Percentiles rank a stretch among this genome's conserved stretches.
Conservation (phyloP, 2,113 vertebrate genomes). For the Todiramphus chloris region DNA sequence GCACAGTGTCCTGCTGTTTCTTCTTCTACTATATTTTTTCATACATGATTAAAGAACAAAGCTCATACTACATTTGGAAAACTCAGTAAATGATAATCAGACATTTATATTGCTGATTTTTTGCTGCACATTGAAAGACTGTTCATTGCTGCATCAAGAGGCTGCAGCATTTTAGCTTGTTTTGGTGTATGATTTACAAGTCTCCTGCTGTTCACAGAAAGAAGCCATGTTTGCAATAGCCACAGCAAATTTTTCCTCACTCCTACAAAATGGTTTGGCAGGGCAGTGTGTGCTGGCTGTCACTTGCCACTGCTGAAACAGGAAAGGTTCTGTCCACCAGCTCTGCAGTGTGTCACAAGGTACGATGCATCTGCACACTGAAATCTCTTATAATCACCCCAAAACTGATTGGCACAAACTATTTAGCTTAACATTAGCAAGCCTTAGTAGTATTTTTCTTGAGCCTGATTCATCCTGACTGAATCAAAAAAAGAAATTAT, state of each 20-base stretch:
- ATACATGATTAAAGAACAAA: not conserved
- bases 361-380: not conserved
- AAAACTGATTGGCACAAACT: not conserved
- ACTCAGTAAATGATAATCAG: not conserved
- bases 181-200: not conserved
- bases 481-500: not conserved
- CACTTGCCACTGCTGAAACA: not conserved
- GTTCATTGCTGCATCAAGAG: not conserved
- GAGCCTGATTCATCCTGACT: not conserved
- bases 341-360: not conserved
- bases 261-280: not conserved
- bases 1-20: not conserved
- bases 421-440: not conserved
- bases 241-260: not conserved
- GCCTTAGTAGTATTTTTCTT: not conserved
- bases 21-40: not conserved
- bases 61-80: not conserved
- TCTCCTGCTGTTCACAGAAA: not conserved
- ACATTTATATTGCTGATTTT: not conserved
- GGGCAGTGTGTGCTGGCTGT: not conserved
- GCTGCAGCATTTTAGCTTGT: not conserved
- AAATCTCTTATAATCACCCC: not conserved
- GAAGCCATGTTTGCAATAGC: not conserved
- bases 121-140: not conserved
- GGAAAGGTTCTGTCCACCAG: not conserved